Evolutionary conservation across 1,140 invertebrate genomes (phyloP).

Genomic region (Adelges cooleyi): DNA sequence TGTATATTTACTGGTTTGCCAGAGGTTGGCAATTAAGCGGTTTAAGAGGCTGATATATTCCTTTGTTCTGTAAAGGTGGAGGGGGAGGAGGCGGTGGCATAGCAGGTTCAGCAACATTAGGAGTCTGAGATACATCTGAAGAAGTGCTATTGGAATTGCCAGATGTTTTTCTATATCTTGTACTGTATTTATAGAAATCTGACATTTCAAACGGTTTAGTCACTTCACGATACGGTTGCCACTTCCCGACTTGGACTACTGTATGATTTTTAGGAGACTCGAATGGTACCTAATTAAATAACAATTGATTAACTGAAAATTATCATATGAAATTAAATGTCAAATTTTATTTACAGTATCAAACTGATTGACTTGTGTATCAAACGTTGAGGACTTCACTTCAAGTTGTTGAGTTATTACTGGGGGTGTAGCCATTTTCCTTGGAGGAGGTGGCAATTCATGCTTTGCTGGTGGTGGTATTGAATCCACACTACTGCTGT

Average conservation of each 20-base stretch:
- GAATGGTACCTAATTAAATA: conserved; percentile 42
- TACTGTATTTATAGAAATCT: conserved; percentile 95
- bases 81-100: background rate
- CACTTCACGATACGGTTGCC: conserved; percentile 83
- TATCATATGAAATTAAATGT: too few species aligned
- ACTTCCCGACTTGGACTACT: conserved; percentile 72
- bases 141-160: background rate
- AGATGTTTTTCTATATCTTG: conserved; percentile 58
- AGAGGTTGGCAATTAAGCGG: conserved; percentile 41
- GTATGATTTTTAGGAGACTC: conserved; percentile 68
- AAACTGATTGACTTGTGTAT: background rate
- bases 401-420: background rate
- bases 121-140: background rate
- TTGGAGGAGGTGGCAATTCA: background rate
- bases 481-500: conserved; percentile 37
- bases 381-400: background rate
- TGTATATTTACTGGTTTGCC: conserved; percentile 24
- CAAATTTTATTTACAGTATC: background rate
- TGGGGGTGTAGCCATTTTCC: conserved; percentile 4
- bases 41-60: conserved; percentile 41
- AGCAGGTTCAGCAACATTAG: background rate
- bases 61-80: conserved; percentile 40
- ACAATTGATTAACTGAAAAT: too few species aligned
- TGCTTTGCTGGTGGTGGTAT: background rate
- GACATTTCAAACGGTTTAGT: conserved; percentile 94